Evolutionary conservation across 1,140 invertebrate genomes (phyloP), one percentile per base, ranked within the genome.

Genomic region (Holotrichia oblita): DNA sequence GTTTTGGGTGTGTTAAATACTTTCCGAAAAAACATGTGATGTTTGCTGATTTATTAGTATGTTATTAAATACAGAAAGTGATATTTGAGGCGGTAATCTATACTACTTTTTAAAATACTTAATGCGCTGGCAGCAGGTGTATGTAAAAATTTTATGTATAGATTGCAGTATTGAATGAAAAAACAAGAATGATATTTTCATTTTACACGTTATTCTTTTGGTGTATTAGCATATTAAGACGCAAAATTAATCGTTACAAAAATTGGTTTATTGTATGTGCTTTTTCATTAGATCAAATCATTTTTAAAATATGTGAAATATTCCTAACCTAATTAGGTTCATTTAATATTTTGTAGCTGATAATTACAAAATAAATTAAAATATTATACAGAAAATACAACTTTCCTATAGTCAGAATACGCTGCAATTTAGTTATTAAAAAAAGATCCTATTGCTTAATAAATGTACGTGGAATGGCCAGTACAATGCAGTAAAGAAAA

Each of bases 31-130:
- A 22, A 22, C 9, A 64, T 22, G 24, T 24, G 7, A 22, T 64
- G 22, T 64, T 73, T 73, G 72, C 72, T 73, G 72, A n/a, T 73
- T 73, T 41, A 73, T 73, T 73, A 73, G 40, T 41, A 27, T 22
- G 17, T 64, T 17, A 3, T 20, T 64, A 10, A 64, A 22, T 64
- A 20, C 17, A 27, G 0, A 41, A 41, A n/a, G n/a, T 20, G 55
- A 59, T 59, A 59, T n/a, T 59, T n/a, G 4, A 59, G 3, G 14
- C 6, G 17, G 22, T 17, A 64, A 48, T 10, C 61, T 27, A 20
- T 27, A 64, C 24, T 1, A 64, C 17, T 64, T 64, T 64, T 64
- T 64, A 20, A 73, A n/a, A n/a, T n/a, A n/a, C n/a, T 73, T 40
- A 34, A 12, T 73, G 72, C 40, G 72, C 72, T 73, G 72, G 72